Evolutionary conservation across 1,140 invertebrate species (phyloP).

Genomic region (Neodiprion virginianus): DNA sequence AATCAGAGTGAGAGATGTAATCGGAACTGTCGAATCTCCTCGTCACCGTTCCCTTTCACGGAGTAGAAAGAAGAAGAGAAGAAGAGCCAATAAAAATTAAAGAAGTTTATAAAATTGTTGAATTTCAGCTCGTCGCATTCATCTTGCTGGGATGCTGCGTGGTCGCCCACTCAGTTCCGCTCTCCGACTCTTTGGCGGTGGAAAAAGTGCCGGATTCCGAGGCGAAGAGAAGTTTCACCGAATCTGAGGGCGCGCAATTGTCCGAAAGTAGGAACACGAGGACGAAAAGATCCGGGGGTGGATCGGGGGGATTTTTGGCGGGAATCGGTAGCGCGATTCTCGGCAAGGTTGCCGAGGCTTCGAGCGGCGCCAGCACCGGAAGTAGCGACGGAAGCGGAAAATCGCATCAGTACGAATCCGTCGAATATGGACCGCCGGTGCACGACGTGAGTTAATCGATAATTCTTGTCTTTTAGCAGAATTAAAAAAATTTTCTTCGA

Average conservation of each 20-base stretch:
- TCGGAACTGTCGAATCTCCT: no score
- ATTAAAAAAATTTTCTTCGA: no score
- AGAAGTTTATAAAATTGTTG: not conserved
- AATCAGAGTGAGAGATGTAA: no score
- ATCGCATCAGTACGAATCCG: slow-evolving; percentile 6
- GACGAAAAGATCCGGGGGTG: slow-evolving; percentile 38
- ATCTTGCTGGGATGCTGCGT: not conserved
- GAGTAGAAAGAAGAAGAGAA: no score
- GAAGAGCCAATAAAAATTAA: no score
- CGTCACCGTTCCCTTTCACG: no score
- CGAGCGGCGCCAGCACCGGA: slow-evolving; percentile 17
- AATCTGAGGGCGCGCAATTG: no score
- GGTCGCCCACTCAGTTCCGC: not conserved
- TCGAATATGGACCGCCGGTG: slow-evolving; percentile 15
- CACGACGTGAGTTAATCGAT: not conserved
- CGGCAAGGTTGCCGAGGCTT: slow-evolving; percentile 48
- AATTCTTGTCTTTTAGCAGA: no score
- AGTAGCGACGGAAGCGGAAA: not conserved
- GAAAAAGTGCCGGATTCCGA: not conserved
- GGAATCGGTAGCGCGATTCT: slow-evolving; percentile 53
- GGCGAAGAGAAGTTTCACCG: no score
- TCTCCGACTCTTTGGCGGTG: not conserved
- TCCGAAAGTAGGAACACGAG: slow-evolving; percentile 12
- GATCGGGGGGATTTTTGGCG: slow-evolving; percentile 43
- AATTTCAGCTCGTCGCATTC: not conserved